Conservation (phyloP, 2,888 invertebrate species). For the Drosophila pullipes region DNA sequence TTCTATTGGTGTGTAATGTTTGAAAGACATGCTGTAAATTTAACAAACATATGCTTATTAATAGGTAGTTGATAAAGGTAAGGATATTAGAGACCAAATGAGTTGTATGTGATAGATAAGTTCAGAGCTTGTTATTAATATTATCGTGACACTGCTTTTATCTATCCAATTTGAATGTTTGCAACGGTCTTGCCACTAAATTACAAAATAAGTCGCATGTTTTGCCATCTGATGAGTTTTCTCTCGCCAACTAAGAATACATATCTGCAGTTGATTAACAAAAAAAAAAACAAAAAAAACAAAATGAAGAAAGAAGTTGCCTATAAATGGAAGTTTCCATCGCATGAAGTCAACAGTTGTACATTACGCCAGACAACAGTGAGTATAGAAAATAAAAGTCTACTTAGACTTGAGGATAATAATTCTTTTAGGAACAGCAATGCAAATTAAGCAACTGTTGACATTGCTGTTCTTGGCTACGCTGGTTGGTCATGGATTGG, state of each 20-base stretch:
- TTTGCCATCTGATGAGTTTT: constrained; percentile 30
- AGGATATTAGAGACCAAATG: background rate
- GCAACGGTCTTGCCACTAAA: constrained; percentile 10
- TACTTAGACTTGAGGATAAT: background rate
- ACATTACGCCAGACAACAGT: constrained; percentile 19
- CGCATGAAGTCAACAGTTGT: constrained; percentile 24
- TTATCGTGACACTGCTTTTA: constrained; percentile 28
- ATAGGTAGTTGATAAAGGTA: constrained; percentile 20
- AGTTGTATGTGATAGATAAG: constrained; percentile 2
- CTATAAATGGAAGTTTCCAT: constrained; percentile 55
- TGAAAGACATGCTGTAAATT: constrained; percentile 25
- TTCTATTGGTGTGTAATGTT: background rate
- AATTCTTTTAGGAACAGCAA: constrained; percentile 36
- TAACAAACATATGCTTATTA: constrained; percentile 46
- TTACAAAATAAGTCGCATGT: constrained; percentile 31
- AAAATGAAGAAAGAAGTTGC: background rate
- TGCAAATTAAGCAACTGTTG: constrained; percentile 28
- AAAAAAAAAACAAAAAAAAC: constrained; percentile 14
- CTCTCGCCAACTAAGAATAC: constrained; percentile 25
- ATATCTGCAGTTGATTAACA: constrained; percentile 39
- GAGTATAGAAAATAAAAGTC: constrained; percentile 17
- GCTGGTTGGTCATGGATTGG: constrained; percentile 26
- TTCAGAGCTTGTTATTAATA: constrained; percentile 21
- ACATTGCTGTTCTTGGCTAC: constrained; percentile 39
- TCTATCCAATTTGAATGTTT: constrained; percentile 54